Percentiles rank a stretch among this genome's conserved stretches.
These are phyloP conservation scores for Malurus alboscapulatus DNA, from an alignment of 2,113 vertebrate genomes.

Conservation along the genomic window DNA sequence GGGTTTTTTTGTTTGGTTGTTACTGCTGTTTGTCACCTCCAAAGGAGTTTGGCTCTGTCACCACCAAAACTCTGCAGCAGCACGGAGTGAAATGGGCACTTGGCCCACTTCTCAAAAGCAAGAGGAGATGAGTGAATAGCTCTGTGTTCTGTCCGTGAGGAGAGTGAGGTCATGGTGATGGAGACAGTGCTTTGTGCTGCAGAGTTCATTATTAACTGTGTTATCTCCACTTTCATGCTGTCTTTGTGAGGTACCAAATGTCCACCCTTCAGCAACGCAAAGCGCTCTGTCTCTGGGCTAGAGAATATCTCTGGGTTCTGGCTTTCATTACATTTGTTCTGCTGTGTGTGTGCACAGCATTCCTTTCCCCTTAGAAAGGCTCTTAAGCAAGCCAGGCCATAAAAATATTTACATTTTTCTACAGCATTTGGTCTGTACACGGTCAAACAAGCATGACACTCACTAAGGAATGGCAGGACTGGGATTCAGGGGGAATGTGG, in stretches of 20 bases:
- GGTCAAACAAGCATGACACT: background rate
- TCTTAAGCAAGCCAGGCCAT: constrained; percentile 20
- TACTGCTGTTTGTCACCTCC: background rate
- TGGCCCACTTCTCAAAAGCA: background rate
- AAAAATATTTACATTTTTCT: constrained; percentile 64
- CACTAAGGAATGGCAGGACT: background rate
- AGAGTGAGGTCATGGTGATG: background rate
- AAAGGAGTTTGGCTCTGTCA: background rate
- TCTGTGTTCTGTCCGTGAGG: background rate
- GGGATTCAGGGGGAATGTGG: background rate
- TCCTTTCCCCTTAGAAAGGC: constrained; percentile 37
- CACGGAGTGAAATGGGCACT: background rate
- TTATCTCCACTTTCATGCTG: background rate
- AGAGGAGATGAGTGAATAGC: background rate
- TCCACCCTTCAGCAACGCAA: background rate
- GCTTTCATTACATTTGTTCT: constrained; percentile 22
- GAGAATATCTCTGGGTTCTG: constrained; percentile 24
- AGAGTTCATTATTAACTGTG: constrained; percentile 21
- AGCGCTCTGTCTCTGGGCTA: background rate
- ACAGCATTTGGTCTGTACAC: background rate
- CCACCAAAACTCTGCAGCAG: background rate
- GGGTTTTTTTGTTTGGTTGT: background rate
- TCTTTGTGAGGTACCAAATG: background rate
- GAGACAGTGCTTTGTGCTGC: background rate
- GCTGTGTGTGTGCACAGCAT: constrained; percentile 7